A percentile compares a stretch with the other conserved stretches of the same genome.
These are phyloP conservation scores for Cygnus atratus DNA, from an alignment of 2,113 vertebrate genomes.

Conservation along the genomic window DNA sequence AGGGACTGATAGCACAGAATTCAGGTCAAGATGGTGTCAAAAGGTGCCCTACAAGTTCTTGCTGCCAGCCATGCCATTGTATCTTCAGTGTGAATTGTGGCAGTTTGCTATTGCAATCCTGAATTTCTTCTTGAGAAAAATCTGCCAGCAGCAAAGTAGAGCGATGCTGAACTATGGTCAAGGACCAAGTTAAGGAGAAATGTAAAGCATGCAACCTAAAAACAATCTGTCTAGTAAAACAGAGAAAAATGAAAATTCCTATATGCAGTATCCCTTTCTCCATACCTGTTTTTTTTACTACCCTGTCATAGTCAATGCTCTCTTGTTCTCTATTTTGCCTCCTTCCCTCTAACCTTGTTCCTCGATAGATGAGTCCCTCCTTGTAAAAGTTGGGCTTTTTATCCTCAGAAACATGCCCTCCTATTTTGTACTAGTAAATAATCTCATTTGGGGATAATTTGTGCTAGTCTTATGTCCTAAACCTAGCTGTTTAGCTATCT, in stretches of 20 bases:
- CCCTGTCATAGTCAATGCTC: not conserved
- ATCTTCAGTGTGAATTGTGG: not conserved
- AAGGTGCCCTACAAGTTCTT: not conserved
- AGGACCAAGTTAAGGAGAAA: not conserved
- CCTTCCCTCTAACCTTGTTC: not conserved
- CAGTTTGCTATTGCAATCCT: not conserved
- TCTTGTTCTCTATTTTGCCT: not conserved
- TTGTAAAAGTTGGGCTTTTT: not conserved
- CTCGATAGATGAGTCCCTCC: not conserved
- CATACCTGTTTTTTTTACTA: not conserved
- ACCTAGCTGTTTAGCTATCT: not conserved
- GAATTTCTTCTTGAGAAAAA: not conserved
- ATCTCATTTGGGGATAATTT: not conserved
- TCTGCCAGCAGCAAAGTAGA: not conserved
- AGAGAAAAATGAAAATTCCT: not conserved
- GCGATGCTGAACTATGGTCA: not conserved
- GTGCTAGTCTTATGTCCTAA: not conserved
- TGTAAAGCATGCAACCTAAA: not conserved
- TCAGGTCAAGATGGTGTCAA: not conserved
- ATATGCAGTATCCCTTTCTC: not conserved
- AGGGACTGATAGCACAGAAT: not conserved
- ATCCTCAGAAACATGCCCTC: not conserved
- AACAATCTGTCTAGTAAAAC: not conserved
- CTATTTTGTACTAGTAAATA: not conserved
- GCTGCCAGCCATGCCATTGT: not conserved